Evolutionary conservation across 1,140 invertebrate genomes (phyloP), one percentile per base, ranked within the genome.

Genomic region (Cydia fagiglandana): DNA sequence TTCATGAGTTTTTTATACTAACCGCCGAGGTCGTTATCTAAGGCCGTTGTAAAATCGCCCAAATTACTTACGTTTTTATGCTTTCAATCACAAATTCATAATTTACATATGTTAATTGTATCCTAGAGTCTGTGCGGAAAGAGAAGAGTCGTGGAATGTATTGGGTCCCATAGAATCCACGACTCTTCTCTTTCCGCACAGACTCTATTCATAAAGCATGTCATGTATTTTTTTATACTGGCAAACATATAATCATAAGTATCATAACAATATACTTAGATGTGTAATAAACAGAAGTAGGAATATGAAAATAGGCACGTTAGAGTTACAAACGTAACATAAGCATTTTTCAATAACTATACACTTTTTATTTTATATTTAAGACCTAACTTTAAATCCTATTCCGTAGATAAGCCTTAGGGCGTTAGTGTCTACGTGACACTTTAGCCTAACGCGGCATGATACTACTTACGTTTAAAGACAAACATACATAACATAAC

Each of bases 341-440:
- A 20, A 61, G 56, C 17, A 61, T 61, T 24, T 61, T 61, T 61
- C 2, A 61, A 10, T 12, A 24, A 20, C 47, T 50, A 15, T 50
- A 15, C 0, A 15, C 15, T 50, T 24, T 24, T 24, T 9, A 61
- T 12, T 20, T n/a, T 20, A 13, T 7, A 17, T 56, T 56, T 17
- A 56, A 56, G 15, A 24, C 56, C 20, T 61, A 61, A 10, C 7
- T 61, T 56, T 56, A 15, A 56, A 17, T 15, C 53, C 15, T 56
- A 17, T 56, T 56, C 7, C 7, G 2, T 17, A 56, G 3, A 56
- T 56, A 1, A 56, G 6, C n/a, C 24, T 61, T 61, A 61, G 20
- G 56, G 13, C 34, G 34, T 70, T 70, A 17, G 12, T 70, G 66
- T 24, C 66, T 70, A 70, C 66, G 66, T 70, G 66, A 41, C 66